Conservation (phyloP, 2,113 vertebrate species). For the Myrmecophaga tridactyla region DNA sequence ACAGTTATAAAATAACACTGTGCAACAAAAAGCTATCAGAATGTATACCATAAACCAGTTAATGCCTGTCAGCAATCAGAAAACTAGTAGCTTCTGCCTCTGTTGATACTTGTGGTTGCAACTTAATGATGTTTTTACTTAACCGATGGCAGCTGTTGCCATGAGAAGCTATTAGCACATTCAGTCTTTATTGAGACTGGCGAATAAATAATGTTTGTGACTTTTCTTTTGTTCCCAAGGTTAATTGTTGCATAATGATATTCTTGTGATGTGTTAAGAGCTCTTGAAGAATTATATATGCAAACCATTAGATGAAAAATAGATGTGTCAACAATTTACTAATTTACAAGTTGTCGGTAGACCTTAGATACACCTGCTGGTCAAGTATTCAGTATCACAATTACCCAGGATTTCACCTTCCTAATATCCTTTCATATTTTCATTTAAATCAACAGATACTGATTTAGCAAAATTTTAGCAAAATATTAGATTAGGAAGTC, state of each 20-base stretch:
- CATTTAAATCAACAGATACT: neutral
- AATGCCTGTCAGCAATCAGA: constrained; percentile 56
- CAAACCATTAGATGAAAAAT: constrained; percentile 39
- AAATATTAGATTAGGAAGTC: constrained; percentile 14
- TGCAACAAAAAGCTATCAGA: constrained; percentile 40
- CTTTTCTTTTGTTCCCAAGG: constrained; percentile 71
- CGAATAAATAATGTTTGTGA: constrained; percentile 66
- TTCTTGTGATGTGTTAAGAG: constrained; percentile 51
- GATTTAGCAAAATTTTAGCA: constrained; percentile 26
- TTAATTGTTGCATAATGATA: constrained; percentile 71
- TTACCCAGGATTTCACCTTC: constrained; percentile 11
- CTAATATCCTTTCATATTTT: constrained; percentile 1
- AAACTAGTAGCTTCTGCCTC: constrained; percentile 56
- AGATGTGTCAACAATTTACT: constrained; percentile 33
- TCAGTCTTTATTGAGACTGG: constrained; percentile 70
- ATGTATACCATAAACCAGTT: constrained; percentile 55
- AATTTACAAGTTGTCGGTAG: constrained; percentile 45
- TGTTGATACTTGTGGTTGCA: constrained; percentile 54
- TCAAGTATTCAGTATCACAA: neutral
- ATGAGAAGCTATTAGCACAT: constrained; percentile 61
- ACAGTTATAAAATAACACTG: constrained; percentile 60
- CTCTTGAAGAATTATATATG: constrained; percentile 51
- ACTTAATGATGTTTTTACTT: constrained; percentile 67
- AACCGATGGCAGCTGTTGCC: constrained; percentile 70
- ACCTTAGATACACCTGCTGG: neutral